phyloP scores from a whole-genome alignment of 2,888 invertebrate species.

The Himalopsyche tibetana region DNA sequence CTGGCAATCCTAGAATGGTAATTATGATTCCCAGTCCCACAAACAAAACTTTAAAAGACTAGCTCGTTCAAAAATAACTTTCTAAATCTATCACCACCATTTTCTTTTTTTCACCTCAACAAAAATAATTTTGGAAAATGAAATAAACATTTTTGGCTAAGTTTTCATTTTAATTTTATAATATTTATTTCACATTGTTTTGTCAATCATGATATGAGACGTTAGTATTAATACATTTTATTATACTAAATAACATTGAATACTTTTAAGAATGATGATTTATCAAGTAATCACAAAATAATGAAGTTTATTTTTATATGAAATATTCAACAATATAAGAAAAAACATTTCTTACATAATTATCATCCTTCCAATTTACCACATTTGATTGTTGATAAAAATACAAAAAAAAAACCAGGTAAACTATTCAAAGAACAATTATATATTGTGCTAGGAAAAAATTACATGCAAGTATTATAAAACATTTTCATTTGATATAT shows the following conservation, averaged over 20 bases:
- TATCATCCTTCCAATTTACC: background rate
- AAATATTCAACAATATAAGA: constrained; percentile 58
- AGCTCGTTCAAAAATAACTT: no score
- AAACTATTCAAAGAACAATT: background rate
- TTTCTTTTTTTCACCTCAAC: no score
- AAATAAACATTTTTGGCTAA: constrained; percentile 36
- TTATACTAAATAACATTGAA: constrained; percentile 64
- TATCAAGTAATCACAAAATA: constrained; percentile 57
- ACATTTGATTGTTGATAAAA: constrained; percentile 3
- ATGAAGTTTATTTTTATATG: constrained; percentile 50
- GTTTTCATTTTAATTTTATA: constrained; percentile 43
- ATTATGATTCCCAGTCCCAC: no score
- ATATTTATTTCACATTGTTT: constrained; percentile 43
- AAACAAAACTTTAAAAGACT: no score
- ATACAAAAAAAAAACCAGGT: background rate
- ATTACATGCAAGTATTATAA: background rate
- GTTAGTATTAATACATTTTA: constrained; percentile 53
- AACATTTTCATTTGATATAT: background rate
- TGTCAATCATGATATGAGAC: constrained; percentile 43
- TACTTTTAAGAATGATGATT: constrained; percentile 53
- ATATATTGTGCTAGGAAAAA: background rate
- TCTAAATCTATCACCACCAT: no score
- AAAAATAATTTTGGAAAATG: no score
- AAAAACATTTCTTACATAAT: constrained; percentile 45
- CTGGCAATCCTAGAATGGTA: no score